A percentile compares a stretch with the other conserved stretches of the same genome.
Conservation (phyloP, 1,140 invertebrate genomes). For the Rhynchophorus ferrugineus region DNA sequence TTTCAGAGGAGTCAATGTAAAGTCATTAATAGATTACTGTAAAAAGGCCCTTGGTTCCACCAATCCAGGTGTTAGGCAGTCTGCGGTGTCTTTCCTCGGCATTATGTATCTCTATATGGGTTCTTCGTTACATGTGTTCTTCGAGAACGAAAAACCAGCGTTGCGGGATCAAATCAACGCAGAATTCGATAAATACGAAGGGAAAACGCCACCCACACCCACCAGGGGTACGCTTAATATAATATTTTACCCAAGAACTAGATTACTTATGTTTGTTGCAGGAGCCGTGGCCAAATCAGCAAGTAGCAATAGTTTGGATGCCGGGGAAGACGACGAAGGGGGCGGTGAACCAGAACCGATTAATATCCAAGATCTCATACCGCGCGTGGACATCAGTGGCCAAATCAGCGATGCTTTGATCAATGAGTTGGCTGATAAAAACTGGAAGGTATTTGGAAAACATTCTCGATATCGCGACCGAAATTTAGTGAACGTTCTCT, state of each 20-base stretch:
- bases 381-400: conserved; percentile 73
- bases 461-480: background rate
- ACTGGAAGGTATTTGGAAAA: conserved; percentile 88
- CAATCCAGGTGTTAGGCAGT: conserved; percentile 72
- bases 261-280: conserved; percentile 13
- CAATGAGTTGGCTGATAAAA: conserved; percentile 81
- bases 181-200: conserved; percentile 76
- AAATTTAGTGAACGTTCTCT: background rate
- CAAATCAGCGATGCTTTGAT: conserved; percentile 76
- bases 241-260: background rate
- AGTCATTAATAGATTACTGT: conserved; percentile 68
- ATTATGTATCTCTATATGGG: conserved; percentile 79
- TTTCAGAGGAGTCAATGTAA: conserved; percentile 65
- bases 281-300: conserved; percentile 41
- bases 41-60: conserved; percentile 78
- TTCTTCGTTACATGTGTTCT: conserved; percentile 62
- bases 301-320: conserved; percentile 45
- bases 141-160: conserved; percentile 81
- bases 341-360: conserved; percentile 38
- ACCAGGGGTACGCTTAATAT: conserved; percentile 54
- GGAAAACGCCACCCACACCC: conserved; percentile 62
- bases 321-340: conserved; percentile 47
- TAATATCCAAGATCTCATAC: conserved; percentile 60
- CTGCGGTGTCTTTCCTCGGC: conserved; percentile 61
- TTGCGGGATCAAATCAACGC: conserved; percentile 78